Base-by-base conservation (phyloP, 2,797 vertebrate species). In the Aulostomus chinensis region DNA sequence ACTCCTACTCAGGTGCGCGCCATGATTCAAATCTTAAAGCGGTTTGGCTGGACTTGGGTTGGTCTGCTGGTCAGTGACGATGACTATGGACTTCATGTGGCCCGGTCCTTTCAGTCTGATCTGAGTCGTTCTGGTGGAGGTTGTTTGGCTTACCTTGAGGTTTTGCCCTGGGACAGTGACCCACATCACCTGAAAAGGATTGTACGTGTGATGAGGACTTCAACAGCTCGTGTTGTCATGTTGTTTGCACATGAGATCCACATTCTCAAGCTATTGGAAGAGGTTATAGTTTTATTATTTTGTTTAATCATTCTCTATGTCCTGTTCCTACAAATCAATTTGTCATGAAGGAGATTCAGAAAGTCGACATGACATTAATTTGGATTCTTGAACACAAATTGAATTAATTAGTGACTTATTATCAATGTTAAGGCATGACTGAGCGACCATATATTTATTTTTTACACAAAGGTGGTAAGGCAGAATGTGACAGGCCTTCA, bases 41-140 rank as follows among this genome's bases (percentile, higher is more conserved):
- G 43, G 22, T 89, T 88, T 9, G 17, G 64, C n/a, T 90, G 88
- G 89, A 87, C 82, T 8, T 90, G 89, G 89, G 67, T 73, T 4
- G 89, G 89, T 14, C 61, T 88, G 7, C 28, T 90, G n/a, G 25
- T 86, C 35, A 89, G 84, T 52, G 68, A 84, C 42, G 87, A 88
- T 64, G 88, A 89, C 30, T 91, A 91, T 34, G 89, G 89, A 5
- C 37, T 78, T 8, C 28, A 89, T 2, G 88, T 73, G 22, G 81
- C 83, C n/a, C 66, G 40, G 4, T 68, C 77, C 2, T 88, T 89
- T 7, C 78, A 64, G 2, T 43, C 66, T 24, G 76, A 67, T 6
- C 28, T 87, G 7, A 35, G 11, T 30, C 38, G 20, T 11, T 58
- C 72, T 34, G 60, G 41, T 32, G 56, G 6, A 22, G 54, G 73